Conservation (phyloP, 2,113 vertebrate genomes). For the Planiliza haematocheilus region DNA sequence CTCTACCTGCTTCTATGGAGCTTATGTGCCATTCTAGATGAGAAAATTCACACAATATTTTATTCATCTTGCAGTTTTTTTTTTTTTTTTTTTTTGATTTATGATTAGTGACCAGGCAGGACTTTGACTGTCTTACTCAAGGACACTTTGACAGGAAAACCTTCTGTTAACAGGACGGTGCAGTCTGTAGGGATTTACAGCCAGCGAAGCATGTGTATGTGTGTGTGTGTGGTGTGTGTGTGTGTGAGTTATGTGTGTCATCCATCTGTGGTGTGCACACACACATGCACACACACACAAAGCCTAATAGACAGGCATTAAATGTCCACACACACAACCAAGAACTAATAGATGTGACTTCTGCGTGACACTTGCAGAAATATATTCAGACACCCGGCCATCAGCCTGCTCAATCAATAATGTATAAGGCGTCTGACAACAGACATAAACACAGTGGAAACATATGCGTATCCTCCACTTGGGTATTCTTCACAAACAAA, state of each 20-base stretch:
- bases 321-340: slow-evolving; percentile 54
- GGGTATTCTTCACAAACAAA: slow-evolving; percentile 20
- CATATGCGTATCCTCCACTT: not conserved
- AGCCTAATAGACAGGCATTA: slow-evolving; percentile 47
- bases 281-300: slow-evolving; percentile 23
- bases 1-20: not conserved
- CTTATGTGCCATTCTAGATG: not conserved
- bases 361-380: slow-evolving; percentile 53
- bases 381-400: slow-evolving; percentile 50
- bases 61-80: slow-evolving; percentile 40
- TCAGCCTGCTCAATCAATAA: slow-evolving; percentile 63
- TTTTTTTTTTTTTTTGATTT: slow-evolving; percentile 44
- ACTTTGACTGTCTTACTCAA: slow-evolving; percentile 70
- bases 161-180: slow-evolving; percentile 68
- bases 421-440: slow-evolving; percentile 53
- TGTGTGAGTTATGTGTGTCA: slow-evolving; percentile 62
- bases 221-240: slow-evolving; percentile 61
- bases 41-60: slow-evolving; percentile 32
- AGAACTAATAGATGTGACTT: slow-evolving; percentile 73
- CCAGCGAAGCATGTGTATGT: slow-evolving; percentile 46
- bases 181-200: slow-evolving; percentile 74
- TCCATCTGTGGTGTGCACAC: slow-evolving; percentile 59
- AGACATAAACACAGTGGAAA: slow-evolving; percentile 42
- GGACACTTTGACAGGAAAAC: slow-evolving; percentile 74
- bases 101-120: slow-evolving; percentile 59